Percentiles rank a stretch among this genome's conserved stretches.
These are phyloP conservation scores for Sminthurides aquaticus DNA, from an alignment of 2,888 invertebrate species.

Conservation along the genomic window DNA sequence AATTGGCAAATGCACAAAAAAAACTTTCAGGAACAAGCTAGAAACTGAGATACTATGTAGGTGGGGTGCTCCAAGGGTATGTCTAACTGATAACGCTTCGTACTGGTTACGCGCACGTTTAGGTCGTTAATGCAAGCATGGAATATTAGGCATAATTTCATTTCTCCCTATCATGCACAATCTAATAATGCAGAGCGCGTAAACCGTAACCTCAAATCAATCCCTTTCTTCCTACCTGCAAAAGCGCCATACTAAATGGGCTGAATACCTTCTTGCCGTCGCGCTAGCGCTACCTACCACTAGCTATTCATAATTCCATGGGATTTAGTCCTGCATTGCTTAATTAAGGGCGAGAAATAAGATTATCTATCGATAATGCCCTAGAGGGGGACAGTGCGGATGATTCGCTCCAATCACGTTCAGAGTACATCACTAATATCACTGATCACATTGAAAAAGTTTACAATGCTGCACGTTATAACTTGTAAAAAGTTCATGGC, in stretches of 20 bases:
- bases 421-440: not conserved
- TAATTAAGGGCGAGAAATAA: constrained; percentile 25
- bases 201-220: constrained; percentile 27
- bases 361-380: constrained; percentile 23
- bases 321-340: constrained; percentile 29
- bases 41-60: constrained; percentile 28
- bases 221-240: constrained; percentile 19
- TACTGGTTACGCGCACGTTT: constrained; percentile 25
- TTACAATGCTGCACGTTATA: constrained; percentile 3
- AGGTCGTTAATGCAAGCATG: constrained; percentile 15
- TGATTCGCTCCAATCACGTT: not conserved
- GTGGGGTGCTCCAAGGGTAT: constrained; percentile 27
- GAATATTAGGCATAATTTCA: constrained; percentile 25
- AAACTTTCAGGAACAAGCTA: constrained; percentile 17
- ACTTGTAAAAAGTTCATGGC: constrained; percentile 6
- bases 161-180: constrained; percentile 35
- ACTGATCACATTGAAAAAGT: not conserved
- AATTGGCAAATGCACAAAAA: constrained; percentile 23
- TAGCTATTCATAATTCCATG: constrained; percentile 24
- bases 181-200: constrained; percentile 30
- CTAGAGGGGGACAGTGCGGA: constrained; percentile 4
- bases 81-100: constrained; percentile 30
- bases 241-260: constrained; percentile 23
- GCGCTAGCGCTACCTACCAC: constrained; percentile 27
- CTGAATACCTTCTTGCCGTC: constrained; percentile 16